phyloP scores from a whole-genome alignment of 2,113 vertebrate genomes.

The Proteles cristata region DNA sequence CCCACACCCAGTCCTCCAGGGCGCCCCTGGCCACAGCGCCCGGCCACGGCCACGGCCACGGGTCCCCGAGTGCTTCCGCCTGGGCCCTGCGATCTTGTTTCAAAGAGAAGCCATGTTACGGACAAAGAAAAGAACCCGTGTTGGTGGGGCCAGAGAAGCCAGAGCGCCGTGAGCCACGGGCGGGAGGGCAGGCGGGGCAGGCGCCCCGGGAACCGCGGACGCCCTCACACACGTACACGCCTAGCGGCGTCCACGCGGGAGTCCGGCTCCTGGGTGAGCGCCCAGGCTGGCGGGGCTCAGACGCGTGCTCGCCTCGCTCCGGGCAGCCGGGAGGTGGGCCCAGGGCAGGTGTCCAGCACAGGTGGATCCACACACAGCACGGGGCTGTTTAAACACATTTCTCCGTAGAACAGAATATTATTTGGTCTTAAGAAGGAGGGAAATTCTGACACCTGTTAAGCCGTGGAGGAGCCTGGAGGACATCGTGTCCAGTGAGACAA shows the following conservation, averaged over 20 bases:
- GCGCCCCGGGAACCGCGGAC: no score
- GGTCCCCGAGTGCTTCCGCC: rapidly evolving
- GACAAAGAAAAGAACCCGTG: not conserved
- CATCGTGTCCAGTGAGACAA: not conserved
- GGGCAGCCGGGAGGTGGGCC: no score
- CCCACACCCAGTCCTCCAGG: not conserved
- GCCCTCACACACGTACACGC: rapidly evolving
- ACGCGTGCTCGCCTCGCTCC: no score
- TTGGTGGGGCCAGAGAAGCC: rapidly evolving
- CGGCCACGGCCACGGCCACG: not conserved
- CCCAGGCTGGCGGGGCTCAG: no score
- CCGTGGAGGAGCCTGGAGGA: not conserved
- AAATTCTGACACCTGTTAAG: not conserved
- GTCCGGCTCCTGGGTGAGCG: not conserved
- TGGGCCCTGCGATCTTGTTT: not conserved
- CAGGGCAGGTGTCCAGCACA: rapidly evolving
- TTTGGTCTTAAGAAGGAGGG: not conserved
- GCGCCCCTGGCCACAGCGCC: not conserved
- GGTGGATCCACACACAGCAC: no score
- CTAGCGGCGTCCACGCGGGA: rapidly evolving
- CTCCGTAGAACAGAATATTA: rapidly evolving
- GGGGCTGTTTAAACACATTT: not conserved
- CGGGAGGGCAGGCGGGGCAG: rapidly evolving
- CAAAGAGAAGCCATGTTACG: not conserved
- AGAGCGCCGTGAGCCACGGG: not conserved